Evolutionary conservation across 2,888 invertebrate species (phyloP), one percentile per base, ranked within the genome.

Genomic region (Polyploca ridens): DNA sequence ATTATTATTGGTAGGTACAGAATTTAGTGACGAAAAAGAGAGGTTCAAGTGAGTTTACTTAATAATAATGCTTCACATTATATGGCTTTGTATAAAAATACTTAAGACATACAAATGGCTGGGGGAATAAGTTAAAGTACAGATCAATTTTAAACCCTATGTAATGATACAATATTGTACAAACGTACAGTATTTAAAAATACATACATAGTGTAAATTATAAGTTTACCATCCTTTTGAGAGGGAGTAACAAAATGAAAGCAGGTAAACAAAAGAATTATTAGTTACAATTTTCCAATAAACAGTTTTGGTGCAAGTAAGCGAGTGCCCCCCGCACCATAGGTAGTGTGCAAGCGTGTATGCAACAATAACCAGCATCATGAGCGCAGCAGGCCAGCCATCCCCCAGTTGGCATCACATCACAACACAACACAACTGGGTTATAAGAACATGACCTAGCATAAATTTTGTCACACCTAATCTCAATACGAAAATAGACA

Each of bases 401-500:
- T 19, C 46, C n/a, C 3, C 58, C 35, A 64, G 62, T 74, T 77
- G 69, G 69, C 74, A 74, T 69, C 66, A 65, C 63, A 66, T 6
- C 63, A 35, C 46, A 14, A 2, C 41, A 41, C 44, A 54, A 2
- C 7, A 64, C 62, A 57, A 66, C 65, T 66, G 59, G 66, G 64
- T 70, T 69, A 75, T 69, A 69, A 69, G 67, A 73, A 64, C 68
- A 75, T 68, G 68, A 72, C 68, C 72, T 74, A 76, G 64, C 65
- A 57, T 66, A 71, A 71, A 63, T 65, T 57, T 69, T 62, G 66
- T 78, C 70, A 74, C 66, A 69, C 65, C 63, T 70, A 70, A 69
- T 72, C 66, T 64, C 64, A 62, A 67, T 74, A 78, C 66, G 64
- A 75, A 82, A 78, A 77, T 76, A 77, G 73, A 75, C 63, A 73